A percentile compares a stretch with the other conserved stretches of the same genome.
Conservation (phyloP, 2,888 invertebrate species). For the Pachymerium ferrugineum region DNA sequence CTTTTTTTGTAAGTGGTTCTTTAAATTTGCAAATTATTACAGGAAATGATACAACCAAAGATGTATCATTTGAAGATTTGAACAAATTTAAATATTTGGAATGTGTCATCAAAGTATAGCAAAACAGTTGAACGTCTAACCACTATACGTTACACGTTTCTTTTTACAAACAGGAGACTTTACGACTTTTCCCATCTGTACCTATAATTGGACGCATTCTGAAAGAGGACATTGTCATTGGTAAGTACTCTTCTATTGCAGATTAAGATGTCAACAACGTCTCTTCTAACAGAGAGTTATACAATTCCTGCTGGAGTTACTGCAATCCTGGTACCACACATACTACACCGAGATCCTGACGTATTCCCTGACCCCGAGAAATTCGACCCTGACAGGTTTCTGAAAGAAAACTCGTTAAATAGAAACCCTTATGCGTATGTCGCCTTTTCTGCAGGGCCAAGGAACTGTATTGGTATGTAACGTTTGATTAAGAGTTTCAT, state of each 20-base stretch:
- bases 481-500: too few species aligned
- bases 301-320: slow-evolving; percentile 64
- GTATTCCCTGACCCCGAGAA: slow-evolving; percentile 61
- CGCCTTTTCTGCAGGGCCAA: slow-evolving; percentile 50
- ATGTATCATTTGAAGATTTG: too few species aligned
- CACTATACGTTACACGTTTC: too few species aligned
- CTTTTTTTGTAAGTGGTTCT: slow-evolving; percentile 12
- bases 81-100: too few species aligned
- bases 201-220: neutral
- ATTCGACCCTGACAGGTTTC: slow-evolving; percentile 73
- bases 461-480: slow-evolving; percentile 34
- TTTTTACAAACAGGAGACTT: too few species aligned
- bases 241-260: neutral
- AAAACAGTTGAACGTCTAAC: too few species aligned
- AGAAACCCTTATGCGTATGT: slow-evolving; percentile 56
- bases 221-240: neutral
- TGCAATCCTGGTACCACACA: slow-evolving; percentile 58
- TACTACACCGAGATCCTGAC: slow-evolving; percentile 59
- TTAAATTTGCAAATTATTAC: too few species aligned
- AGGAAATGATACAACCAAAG: too few species aligned
- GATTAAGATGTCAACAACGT: neutral
- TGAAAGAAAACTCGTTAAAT: slow-evolving; percentile 64
- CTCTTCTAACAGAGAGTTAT: slow-evolving; percentile 44
- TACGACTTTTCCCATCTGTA: neutral
- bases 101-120: too few species aligned